Percentiles rank a stretch among this genome's conserved stretches.
Conservation (phyloP, 30 jellyfish, hydroid and myxozoan species). For the Hydractinia echinata region DNA sequence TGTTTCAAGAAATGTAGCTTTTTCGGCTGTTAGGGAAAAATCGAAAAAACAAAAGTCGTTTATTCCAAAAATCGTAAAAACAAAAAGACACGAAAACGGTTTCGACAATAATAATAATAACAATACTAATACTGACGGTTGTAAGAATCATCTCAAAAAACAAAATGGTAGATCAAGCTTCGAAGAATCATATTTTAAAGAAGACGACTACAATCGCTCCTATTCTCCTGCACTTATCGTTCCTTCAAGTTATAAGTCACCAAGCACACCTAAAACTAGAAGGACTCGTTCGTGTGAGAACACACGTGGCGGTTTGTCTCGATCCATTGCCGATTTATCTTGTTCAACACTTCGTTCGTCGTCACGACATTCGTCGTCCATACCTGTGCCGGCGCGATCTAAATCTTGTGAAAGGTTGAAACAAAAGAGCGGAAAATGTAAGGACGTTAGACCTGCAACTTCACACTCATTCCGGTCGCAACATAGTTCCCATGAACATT, state of each 20-base stretch:
- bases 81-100: not conserved
- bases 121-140: not conserved
- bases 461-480: not conserved
- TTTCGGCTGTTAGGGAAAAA: not conserved
- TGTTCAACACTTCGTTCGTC: constrained; percentile 11
- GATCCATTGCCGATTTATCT: not conserved
- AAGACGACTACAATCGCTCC: not conserved
- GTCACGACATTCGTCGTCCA: constrained; percentile 6
- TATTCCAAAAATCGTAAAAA: too few relatives aligned
- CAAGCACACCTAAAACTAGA: too few relatives aligned
- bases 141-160: not conserved
- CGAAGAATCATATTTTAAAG: not conserved
- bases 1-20: not conserved
- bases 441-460: constrained; percentile 1
- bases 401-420: not conserved
- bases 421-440: not conserved
- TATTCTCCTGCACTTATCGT: too few relatives aligned
- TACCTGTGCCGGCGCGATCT: constrained; percentile 7
- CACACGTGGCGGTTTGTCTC: too few relatives aligned
- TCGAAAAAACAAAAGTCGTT: not conserved
- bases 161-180: not conserved
- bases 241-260: too few relatives aligned
- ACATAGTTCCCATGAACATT: not conserved
- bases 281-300: too few relatives aligned
- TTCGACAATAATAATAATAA: not conserved